A percentile compares a stretch with the other conserved stretches of the same genome.
phyloP scores from a whole-genome alignment of 2,888 invertebrate species.

The Ectemnius cavifrons region DNA sequence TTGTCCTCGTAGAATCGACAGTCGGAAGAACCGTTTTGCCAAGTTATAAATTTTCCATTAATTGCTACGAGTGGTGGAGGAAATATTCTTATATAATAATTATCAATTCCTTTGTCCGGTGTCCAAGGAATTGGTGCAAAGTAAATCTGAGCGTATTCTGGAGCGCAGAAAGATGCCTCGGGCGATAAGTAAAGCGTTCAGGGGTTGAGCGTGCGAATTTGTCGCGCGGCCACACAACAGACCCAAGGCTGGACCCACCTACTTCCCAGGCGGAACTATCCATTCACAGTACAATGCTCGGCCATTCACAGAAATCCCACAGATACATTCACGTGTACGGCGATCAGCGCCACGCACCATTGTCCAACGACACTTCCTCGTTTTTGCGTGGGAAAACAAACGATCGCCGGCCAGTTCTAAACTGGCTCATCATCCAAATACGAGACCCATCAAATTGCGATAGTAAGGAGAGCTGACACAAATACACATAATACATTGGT shows the following conservation, averaged over 20 bases:
- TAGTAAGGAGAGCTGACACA: too few species aligned
- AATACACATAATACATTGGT: too few species aligned
- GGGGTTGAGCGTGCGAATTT: constrained; percentile 43
- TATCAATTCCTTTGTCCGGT: too few species aligned
- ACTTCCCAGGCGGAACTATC: constrained; percentile 62
- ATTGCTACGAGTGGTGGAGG: too few species aligned
- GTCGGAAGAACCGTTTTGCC: too few species aligned
- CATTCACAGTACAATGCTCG: constrained; percentile 54
- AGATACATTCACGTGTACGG: constrained; percentile 48
- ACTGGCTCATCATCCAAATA: constrained; percentile 14
- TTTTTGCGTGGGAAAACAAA: constrained; percentile 53
- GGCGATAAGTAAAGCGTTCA: too few species aligned
- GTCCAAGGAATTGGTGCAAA: too few species aligned
- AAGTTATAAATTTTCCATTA: too few species aligned
- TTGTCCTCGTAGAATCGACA: too few species aligned
- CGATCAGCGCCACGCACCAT: constrained; percentile 46
- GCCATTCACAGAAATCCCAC: constrained; percentile 46
- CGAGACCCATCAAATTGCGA: not conserved
- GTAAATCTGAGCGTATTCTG: too few species aligned
- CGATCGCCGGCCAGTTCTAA: constrained; percentile 30
- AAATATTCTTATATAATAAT: too few species aligned
- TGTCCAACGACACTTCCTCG: constrained; percentile 1
- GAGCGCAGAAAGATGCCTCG: too few species aligned
- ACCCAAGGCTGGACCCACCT: constrained; percentile 61
- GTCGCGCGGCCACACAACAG: constrained; percentile 50